Conservation (phyloP, 2,888 invertebrate genomes). For the Cheilosia scutellata region DNA sequence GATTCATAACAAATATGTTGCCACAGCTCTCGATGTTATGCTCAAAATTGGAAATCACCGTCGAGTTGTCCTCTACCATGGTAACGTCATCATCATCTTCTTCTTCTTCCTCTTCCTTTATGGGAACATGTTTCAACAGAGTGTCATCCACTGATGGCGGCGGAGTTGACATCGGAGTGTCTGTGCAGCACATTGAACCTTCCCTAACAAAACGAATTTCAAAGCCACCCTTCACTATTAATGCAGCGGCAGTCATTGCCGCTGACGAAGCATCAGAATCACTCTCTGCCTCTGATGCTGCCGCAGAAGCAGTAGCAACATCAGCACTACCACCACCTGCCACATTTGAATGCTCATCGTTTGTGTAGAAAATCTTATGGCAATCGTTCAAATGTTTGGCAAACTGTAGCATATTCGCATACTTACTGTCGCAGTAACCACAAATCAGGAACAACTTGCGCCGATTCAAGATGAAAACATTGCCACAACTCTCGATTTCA, state of each 20-base stretch:
- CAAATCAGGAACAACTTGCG: conserved; percentile 80
- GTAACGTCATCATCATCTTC: conserved; percentile 39
- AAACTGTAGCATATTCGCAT: conserved; percentile 77
- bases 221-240: conserved; percentile 69
- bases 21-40: conserved; percentile 79
- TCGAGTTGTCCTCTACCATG: conserved; percentile 21
- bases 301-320: background rate
- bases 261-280: conserved; percentile 67
- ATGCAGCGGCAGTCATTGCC: background rate
- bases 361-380: conserved; percentile 77
- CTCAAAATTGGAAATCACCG: conserved; percentile 35
- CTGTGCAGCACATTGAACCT: conserved; percentile 27
- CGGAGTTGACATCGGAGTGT: conserved; percentile 31
- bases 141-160: conserved; percentile 49
- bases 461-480: conserved; percentile 79
- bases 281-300: conserved; percentile 53
- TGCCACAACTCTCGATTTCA: conserved; percentile 78
- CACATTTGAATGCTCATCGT: conserved; percentile 16
- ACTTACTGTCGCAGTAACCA: conserved; percentile 79
- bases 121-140: conserved; percentile 66
- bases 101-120: conserved; percentile 58
- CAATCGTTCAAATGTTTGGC: conserved; percentile 78
- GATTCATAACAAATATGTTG: conserved; percentile 78
- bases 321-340: conserved; percentile 2
- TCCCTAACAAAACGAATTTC: conserved; percentile 65